A percentile compares a stretch with the other conserved stretches of the same genome.
These are phyloP conservation scores for Eupsilia transversa DNA, from an alignment of 2,888 invertebrate species.

Conservation along the genomic window DNA sequence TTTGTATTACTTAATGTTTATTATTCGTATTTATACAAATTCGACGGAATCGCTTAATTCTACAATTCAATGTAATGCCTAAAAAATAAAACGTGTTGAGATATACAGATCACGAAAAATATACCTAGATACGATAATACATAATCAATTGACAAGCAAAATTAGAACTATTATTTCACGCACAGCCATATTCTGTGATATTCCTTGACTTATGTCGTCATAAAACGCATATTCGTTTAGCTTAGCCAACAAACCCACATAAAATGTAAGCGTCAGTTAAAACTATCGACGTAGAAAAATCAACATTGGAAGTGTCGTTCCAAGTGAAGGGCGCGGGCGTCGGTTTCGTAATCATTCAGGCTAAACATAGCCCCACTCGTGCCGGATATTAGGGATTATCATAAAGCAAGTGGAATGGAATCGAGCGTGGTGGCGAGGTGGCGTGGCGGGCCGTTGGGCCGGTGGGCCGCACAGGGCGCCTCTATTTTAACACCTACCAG, in stretches of 20 bases:
- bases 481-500: conserved; percentile 89
- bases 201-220: conserved; percentile 15
- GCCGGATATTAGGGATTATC: conserved; percentile 90
- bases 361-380: conserved; percentile 84
- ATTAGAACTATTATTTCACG: conserved; percentile 11
- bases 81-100: conserved; percentile 1
- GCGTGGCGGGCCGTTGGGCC: conserved; percentile 49
- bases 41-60: conserved; percentile 7
- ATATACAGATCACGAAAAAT: not conserved
- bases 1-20: conserved; percentile 42
- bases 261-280: conserved; percentile 55
- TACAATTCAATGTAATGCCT: conserved; percentile 5
- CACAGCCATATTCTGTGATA: conserved; percentile 10
- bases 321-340: conserved; percentile 69
- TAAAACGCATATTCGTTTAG: conserved; percentile 37
- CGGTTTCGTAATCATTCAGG: conserved; percentile 75
- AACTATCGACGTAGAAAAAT: conserved; percentile 65
- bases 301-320: conserved; percentile 64
- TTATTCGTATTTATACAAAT: conserved; percentile 35
- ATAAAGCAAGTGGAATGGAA: conserved; percentile 88
- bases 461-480: conserved; percentile 87
- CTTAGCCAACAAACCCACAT: conserved; percentile 55
- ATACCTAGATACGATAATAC: conserved; percentile 3
- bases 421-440: conserved; percentile 73
- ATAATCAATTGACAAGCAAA: conserved; percentile 12